phyloP scores from a whole-genome alignment of 2,113 vertebrate species.

The Dipodomys spectabilis region DNA sequence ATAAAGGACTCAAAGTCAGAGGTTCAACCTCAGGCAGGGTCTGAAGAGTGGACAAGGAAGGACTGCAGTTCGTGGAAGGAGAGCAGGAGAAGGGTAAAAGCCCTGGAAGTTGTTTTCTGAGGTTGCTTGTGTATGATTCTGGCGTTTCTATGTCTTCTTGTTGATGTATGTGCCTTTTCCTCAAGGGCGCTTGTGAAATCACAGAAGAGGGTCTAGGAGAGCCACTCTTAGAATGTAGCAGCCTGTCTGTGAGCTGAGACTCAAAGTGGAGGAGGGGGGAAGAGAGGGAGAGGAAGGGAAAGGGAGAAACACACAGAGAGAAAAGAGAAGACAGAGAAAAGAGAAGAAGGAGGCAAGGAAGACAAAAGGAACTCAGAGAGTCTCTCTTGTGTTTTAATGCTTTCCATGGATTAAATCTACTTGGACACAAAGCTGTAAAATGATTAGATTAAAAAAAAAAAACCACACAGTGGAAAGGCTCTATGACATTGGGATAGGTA shows the following conservation, averaged over 20 bases:
- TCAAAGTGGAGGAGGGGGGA: too few relatives aligned
- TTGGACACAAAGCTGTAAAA: too few relatives aligned
- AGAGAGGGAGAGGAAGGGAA: not conserved
- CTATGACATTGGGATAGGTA: too few relatives aligned
- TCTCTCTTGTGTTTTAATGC: not conserved
- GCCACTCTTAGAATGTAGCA: not conserved
- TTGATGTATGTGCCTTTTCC: not conserved
- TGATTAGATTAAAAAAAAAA: too few relatives aligned
- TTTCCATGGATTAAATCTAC: too few relatives aligned
- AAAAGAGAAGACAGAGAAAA: too few relatives aligned
- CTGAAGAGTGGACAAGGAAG: not conserved
- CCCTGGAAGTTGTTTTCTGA: not conserved
- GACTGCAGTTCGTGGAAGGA: not conserved
- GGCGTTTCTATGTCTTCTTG: too few relatives aligned
- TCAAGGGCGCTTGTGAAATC: constrained; percentile 9
- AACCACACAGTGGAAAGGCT: too few relatives aligned
- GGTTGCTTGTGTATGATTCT: not conserved
- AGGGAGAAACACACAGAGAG: not conserved
- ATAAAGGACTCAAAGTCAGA: not conserved
- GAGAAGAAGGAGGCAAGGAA: too few relatives aligned
- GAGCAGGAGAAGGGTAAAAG: not conserved
- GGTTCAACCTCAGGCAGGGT: not conserved
- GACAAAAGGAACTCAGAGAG: not conserved
- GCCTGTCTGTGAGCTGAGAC: not conserved
- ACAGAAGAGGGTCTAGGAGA: not conserved